phyloP scores from a whole-genome alignment of 2,797 vertebrate genomes.

The Pseudopleuronectes americanus region DNA sequence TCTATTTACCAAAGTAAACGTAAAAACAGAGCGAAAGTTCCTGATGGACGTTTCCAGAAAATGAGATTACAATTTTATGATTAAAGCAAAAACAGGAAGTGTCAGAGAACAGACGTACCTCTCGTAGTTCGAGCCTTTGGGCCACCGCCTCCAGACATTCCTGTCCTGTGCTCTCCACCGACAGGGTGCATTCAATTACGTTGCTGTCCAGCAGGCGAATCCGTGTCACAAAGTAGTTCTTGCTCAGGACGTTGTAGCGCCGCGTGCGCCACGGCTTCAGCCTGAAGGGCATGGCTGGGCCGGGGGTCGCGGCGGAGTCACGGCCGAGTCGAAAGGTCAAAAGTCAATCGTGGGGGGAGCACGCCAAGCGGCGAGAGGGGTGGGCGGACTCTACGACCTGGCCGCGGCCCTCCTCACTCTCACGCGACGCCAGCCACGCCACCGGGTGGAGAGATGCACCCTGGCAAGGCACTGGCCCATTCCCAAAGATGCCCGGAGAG shows the following conservation, averaged over 20 bases:
- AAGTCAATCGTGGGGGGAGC: slow-evolving; percentile 54
- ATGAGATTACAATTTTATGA: neutral
- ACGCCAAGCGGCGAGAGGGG: slow-evolving; percentile 32
- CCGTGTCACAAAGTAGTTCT: slow-evolving; percentile 96
- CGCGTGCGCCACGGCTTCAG: slow-evolving; percentile 92
- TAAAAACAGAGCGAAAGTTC: no score
- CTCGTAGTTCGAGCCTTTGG: slow-evolving; percentile 92
- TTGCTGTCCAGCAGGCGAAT: slow-evolving; percentile 92
- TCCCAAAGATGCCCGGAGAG: slow-evolving; percentile 80
- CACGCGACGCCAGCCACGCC: slow-evolving; percentile 73
- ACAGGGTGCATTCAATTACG: slow-evolving; percentile 94
- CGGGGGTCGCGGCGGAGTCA: slow-evolving; percentile 49
- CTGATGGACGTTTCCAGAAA: no score
- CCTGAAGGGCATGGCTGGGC: slow-evolving; percentile 92
- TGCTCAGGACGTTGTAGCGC: slow-evolving; percentile 97
- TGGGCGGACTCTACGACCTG: slow-evolving; percentile 74
- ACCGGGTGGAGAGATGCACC: slow-evolving; percentile 76
- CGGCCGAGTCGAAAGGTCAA: slow-evolving; percentile 65
- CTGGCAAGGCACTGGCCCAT: slow-evolving; percentile 86
- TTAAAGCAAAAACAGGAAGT: neutral
- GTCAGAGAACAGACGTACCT: slow-evolving; percentile 81
- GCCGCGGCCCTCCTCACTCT: slow-evolving; percentile 76
- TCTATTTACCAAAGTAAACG: no score
- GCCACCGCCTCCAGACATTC: slow-evolving; percentile 96
- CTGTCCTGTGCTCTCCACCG: slow-evolving; percentile 95